Base-by-base conservation (phyloP, 2,888 invertebrate species). In the Parelbella ahira region DNA sequence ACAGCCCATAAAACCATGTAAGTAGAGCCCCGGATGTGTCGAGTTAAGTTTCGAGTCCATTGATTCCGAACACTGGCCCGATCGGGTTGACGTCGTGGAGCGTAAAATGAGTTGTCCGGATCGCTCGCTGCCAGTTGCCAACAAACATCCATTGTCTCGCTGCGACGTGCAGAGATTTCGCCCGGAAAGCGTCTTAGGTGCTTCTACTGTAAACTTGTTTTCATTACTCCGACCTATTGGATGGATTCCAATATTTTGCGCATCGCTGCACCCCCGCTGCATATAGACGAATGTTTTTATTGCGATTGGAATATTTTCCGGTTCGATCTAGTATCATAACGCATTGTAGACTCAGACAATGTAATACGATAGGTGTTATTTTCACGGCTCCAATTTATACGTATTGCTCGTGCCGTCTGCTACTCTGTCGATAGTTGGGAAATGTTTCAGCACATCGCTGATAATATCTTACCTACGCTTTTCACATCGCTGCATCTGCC, bases 181-280 rank as follows among this genome's bases (percentile, higher is more conserved):
- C 76, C 72, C 71, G 75, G 75, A 80, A 79, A 82, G 77, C 72
- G 70, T 77, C 79, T 76, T 71, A 63, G 68, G 56, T 63, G 57
- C 63, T 59, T 65, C 58, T 50, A 55, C 56, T 65, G 74, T 66
- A 71, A 76, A 79, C 69, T 81, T 75, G 76, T 79, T 84, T 82
- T 82, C 81, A 83, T 84, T 83, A 81, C 78, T 69, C 64, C 67
- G 71, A 76, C 65, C 74, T 81, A 80, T 86, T 86, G 86, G 86
- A 83, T 58, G 55, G 66, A 65, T 70, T 84, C 83, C 84, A 84
- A 84, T 78, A 80, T 77, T 81, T 79, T 70, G 71, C 78, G 72
- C 68, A 56, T 71, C 72, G 75, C 58, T 78, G 76, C 76, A 69
- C 78, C 60, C 63, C 65, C 65, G 70, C 68, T 75, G 76, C 70